phyloP scores from a whole-genome alignment of 37 sponge, comb jelly and placozoan species.

The Crambe crambe region DNA sequence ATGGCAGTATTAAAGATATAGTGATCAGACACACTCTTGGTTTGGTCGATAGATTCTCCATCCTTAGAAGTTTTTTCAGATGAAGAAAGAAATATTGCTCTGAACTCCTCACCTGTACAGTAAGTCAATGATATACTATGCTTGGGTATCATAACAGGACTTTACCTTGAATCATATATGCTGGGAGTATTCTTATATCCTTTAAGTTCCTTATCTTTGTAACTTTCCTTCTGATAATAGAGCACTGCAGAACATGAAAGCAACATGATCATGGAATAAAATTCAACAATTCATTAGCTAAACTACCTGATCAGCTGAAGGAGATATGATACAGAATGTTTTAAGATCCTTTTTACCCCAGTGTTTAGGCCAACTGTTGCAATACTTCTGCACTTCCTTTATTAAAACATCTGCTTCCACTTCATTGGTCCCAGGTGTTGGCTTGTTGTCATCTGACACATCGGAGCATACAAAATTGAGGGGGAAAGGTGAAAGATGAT shows the following conservation, averaged over 20 bases:
- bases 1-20: conserved; percentile 75
- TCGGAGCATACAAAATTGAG: conserved; percentile 61
- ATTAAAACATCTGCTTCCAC: conserved; percentile 33
- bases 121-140: neutral
- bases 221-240: neutral
- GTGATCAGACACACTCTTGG: conserved; percentile 54
- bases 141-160: too few species aligned
- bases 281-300: neutral
- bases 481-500: conserved; percentile 48
- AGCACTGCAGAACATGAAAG: conserved; percentile 5
- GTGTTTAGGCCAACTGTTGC: conserved; percentile 47
- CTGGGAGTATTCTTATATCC: conserved; percentile 9
- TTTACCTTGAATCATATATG: conserved; percentile 48
- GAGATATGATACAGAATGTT: conserved; percentile 51
- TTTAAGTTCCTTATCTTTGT: neutral
- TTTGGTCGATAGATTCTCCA: conserved; percentile 11
- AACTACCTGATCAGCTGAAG: conserved; percentile 52
- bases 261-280: neutral
- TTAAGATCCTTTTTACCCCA: conserved; percentile 36
- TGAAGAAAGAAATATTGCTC: conserved; percentile 60
- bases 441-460: neutral
- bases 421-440: neutral
- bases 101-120: conserved; percentile 63
- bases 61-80: conserved; percentile 20
- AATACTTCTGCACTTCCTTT: conserved; percentile 13